These are phyloP conservation scores for Drosophila formosana DNA, from an alignment of 2,888 invertebrate genomes.

Conservation along the genomic window DNA sequence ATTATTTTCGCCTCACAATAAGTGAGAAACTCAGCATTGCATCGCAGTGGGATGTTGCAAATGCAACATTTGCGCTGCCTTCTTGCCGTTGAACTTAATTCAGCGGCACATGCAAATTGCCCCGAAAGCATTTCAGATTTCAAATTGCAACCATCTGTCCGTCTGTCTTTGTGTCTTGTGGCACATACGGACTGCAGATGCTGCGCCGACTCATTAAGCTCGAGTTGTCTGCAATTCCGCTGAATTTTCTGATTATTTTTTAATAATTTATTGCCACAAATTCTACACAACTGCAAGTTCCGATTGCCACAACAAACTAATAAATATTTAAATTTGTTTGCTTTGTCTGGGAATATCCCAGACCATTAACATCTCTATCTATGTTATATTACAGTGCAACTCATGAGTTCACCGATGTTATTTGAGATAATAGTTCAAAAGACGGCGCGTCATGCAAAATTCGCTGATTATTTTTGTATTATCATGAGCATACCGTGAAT, in stretches of 20 bases:
- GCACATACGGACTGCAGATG: constrained; percentile 28
- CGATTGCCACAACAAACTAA: too few species aligned
- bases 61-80: constrained; percentile 27
- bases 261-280: too few species aligned
- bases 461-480: too few species aligned
- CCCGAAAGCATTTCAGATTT: constrained; percentile 45
- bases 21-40: constrained; percentile 37
- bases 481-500: too few species aligned
- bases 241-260: not conserved
- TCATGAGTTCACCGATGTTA: too few species aligned
- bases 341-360: too few species aligned
- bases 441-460: too few species aligned
- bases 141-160: constrained; percentile 37
- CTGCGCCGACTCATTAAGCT: constrained; percentile 17
- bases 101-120: constrained; percentile 61
- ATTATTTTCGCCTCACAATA: constrained; percentile 43
- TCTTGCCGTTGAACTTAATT: constrained; percentile 35
- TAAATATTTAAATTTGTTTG: too few species aligned
- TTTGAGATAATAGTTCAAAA: too few species aligned
- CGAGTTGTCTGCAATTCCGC: constrained; percentile 1
- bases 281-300: too few species aligned
- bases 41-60: constrained; percentile 16
- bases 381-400: too few species aligned
- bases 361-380: too few species aligned
- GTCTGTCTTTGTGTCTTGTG: constrained; percentile 11